phyloP scores from a whole-genome alignment of 2,797 vertebrate genomes.

The Myotis myotis region DNA sequence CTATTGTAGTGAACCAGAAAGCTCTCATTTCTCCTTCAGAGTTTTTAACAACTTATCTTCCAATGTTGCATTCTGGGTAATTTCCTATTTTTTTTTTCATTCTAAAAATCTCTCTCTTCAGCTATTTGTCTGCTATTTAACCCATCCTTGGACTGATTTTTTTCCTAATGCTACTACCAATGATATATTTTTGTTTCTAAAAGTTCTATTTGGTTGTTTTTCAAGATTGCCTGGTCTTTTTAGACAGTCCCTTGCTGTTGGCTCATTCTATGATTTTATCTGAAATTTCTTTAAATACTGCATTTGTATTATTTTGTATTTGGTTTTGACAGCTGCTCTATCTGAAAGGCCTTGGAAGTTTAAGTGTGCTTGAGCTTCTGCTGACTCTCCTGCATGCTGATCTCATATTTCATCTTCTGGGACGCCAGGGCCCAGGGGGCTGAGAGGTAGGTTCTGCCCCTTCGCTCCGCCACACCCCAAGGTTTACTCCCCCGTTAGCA shows the following conservation, averaged over 20 bases:
- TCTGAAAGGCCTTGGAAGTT: not conserved
- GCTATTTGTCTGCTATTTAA: not conserved
- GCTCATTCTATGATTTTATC: not conserved
- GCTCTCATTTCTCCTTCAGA: not conserved
- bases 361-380: not conserved
- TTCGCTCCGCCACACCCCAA: not conserved
- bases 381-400: not conserved
- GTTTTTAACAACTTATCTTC: not conserved
- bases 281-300: not conserved
- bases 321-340: not conserved
- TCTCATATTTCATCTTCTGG: not conserved
- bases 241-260: not conserved
- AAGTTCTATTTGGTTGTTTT: not conserved
- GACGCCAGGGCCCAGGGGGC: not conserved
- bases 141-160: not conserved
- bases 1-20: not conserved
- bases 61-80: not conserved
- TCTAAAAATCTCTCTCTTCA: not conserved
- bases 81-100: not conserved
- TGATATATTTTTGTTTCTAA: not conserved
- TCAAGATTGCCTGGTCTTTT: not conserved
- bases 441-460: not conserved
- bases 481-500: fast-evolving
- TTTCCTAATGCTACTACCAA: not conserved
- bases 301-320: not conserved